Evolutionary conservation across 2,797 vertebrate genomes (phyloP).

Genomic region (Morelia viridis): DNA sequence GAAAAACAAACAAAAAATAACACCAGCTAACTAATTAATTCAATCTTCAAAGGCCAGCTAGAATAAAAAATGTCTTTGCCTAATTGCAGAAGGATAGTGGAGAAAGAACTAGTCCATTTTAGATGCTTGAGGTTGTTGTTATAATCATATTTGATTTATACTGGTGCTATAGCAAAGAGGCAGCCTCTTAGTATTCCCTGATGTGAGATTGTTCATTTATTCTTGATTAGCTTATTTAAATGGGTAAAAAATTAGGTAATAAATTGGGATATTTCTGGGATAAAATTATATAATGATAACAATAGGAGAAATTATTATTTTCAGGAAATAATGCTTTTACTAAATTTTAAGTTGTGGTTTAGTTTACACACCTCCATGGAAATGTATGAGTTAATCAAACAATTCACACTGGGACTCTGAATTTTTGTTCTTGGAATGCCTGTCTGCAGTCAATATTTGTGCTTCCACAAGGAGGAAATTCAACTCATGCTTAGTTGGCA

Average conservation of each 20-base stretch:
- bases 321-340: background rate
- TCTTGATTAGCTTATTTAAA: background rate
- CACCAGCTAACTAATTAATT: background rate
- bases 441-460: background rate
- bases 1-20: background rate
- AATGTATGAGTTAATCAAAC: background rate
- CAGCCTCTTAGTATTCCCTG: background rate
- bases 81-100: background rate
- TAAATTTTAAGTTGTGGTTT: background rate
- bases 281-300: background rate
- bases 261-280: background rate
- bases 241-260: background rate
- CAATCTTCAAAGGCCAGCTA: background rate
- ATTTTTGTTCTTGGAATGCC: background rate
- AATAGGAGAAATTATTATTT: background rate
- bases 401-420: background rate
- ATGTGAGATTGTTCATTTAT: background rate
- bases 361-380: background rate
- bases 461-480: background rate
- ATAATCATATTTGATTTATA: background rate
- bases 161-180: background rate
- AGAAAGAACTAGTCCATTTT: background rate
- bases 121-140: background rate
- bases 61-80: background rate
- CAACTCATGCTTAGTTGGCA: background rate